A percentile compares a stretch with the other conserved stretches of the same genome.
phyloP scores from a whole-genome alignment of 2,888 invertebrate genomes.

The Brassicogethes aeneus region DNA sequence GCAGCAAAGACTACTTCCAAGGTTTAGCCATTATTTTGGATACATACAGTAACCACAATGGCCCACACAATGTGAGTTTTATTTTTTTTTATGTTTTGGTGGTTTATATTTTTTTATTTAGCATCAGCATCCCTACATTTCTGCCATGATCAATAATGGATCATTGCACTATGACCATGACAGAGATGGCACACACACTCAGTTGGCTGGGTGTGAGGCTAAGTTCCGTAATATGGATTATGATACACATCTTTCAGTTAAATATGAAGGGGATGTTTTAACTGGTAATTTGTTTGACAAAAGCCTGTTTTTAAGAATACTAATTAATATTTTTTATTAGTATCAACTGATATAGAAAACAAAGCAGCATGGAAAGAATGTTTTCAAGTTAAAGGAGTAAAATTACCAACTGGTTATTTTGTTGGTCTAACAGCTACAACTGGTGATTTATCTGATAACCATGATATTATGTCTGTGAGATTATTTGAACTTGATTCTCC shows the following conservation, averaged over 20 bases:
- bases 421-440: constrained; percentile 94
- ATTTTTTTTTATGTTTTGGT: neutral
- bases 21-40: constrained; percentile 90
- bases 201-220: constrained; percentile 93
- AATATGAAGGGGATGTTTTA: constrained; percentile 84
- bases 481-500: constrained; percentile 84
- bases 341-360: constrained; percentile 85
- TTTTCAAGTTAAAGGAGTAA: constrained; percentile 78
- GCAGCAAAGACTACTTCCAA: constrained; percentile 84
- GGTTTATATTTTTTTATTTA: constrained; percentile 35
- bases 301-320: neutral
- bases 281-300: no score
- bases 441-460: constrained; percentile 93
- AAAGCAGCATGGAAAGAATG: constrained; percentile 93
- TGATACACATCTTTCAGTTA: constrained; percentile 83
- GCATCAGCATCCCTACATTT: constrained; percentile 98
- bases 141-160: constrained; percentile 98
- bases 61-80: constrained; percentile 85
- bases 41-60: constrained; percentile 99
- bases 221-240: constrained; percentile 86
- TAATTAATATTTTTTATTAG: constrained; percentile 40
- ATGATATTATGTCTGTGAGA: constrained; percentile 87
- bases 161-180: constrained; percentile 95
- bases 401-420: constrained; percentile 90
- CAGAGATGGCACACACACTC: constrained; percentile 95